phyloP scores from a whole-genome alignment of 2,113 vertebrate species.

The Lonchura striata region DNA sequence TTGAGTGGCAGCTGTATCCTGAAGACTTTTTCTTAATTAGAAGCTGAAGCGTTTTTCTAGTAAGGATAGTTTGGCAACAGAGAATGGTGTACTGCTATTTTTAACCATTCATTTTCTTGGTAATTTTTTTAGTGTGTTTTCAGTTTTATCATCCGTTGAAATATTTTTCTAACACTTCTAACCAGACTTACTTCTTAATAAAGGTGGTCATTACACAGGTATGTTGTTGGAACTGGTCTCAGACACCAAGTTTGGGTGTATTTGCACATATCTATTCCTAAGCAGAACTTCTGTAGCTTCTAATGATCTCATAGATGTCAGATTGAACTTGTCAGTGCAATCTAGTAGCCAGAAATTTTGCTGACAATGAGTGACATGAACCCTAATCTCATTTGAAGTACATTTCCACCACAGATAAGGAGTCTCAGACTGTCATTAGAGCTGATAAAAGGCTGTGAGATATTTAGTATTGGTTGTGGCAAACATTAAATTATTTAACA shows the following conservation, averaged over 20 bases:
- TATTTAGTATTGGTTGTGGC: slow-evolving; percentile 24
- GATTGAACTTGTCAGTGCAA: slow-evolving; percentile 34
- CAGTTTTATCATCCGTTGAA: not conserved
- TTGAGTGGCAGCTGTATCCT: slow-evolving; percentile 64
- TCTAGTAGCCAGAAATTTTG: slow-evolving; percentile 47
- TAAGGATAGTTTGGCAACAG: not conserved
- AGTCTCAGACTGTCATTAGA: slow-evolving; percentile 41
- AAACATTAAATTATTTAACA: slow-evolving; percentile 23
- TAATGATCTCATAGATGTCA: slow-evolving; percentile 38
- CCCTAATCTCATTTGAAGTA: slow-evolving; percentile 51
- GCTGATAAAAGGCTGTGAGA: slow-evolving; percentile 57
- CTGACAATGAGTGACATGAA: slow-evolving; percentile 54
- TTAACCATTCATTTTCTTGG: not conserved
- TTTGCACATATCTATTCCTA: not conserved
- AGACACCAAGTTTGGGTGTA: not conserved
- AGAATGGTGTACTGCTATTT: not conserved
- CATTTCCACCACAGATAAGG: slow-evolving; percentile 54
- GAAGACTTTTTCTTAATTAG: slow-evolving; percentile 65
- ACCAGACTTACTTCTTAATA: not conserved
- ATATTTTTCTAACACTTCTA: not conserved
- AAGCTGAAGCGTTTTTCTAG: slow-evolving; percentile 47
- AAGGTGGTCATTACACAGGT: not conserved
- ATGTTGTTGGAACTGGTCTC: not conserved
- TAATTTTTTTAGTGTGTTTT: not conserved
- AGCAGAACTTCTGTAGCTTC: not conserved